A percentile compares a stretch with the other conserved stretches of the same genome.
These are phyloP conservation scores for Rhabdomys pumilio DNA, from an alignment of 2,797 vertebrate species.

Conservation along the genomic window DNA sequence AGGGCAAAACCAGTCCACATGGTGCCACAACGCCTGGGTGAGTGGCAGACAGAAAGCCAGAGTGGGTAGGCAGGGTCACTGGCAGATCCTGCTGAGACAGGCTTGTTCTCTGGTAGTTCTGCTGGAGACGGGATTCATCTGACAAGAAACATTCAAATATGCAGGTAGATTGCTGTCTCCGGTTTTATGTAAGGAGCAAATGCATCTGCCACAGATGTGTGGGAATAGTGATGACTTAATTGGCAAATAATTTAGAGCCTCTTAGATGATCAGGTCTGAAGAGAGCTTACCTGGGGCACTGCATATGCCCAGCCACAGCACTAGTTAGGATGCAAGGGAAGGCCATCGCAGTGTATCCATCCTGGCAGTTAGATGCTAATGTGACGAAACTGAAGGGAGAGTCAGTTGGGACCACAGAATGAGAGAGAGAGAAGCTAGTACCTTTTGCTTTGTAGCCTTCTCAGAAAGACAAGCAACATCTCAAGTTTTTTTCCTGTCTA, in stretches of 20 bases:
- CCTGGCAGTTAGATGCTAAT: constrained; percentile 13
- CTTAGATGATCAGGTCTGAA: constrained; percentile 54
- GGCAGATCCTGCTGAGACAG: not conserved
- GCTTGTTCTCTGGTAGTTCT: not conserved
- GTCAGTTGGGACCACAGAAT: not conserved
- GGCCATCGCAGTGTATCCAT: constrained; percentile 25
- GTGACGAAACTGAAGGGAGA: not conserved
- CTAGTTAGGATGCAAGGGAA: not conserved
- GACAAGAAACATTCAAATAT: constrained; percentile 7
- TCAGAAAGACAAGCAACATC: not conserved
- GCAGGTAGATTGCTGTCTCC: not conserved
- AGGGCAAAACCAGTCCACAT: constrained; percentile 86
- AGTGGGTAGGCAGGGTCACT: not conserved
- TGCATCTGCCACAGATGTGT: not conserved
- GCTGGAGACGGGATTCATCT: not conserved
- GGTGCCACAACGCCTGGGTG: constrained; percentile 92
- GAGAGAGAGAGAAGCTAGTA: not conserved
- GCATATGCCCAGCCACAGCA: constrained; percentile 2
- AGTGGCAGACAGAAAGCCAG: constrained; percentile 62
- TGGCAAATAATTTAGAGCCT: constrained; percentile 67
- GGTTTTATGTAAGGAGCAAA: constrained; percentile 24
- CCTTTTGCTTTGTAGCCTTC: not conserved
- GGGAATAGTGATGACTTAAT: constrained; percentile 64
- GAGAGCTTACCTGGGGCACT: constrained; percentile 35
- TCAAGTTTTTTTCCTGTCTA: not conserved